These are phyloP conservation scores for Morus bassanus DNA, from an alignment of 2,797 vertebrate genomes.

Conservation along the genomic window DNA sequence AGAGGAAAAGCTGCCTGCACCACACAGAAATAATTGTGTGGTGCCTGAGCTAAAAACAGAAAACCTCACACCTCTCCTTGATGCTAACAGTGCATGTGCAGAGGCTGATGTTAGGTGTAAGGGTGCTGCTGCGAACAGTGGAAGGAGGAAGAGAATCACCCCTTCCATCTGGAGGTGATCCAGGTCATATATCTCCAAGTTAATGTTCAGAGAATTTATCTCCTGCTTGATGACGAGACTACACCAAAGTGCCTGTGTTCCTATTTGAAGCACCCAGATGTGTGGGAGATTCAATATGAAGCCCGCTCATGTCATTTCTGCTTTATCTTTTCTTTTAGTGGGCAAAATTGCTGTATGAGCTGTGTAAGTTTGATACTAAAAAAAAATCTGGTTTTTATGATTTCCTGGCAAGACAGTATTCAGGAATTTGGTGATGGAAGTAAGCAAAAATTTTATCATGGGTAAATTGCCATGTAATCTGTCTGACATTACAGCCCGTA, in stretches of 20 bases:
- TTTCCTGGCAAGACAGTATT: neutral
- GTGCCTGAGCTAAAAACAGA: neutral
- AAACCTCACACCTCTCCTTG: accelerated
- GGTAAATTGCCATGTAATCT: neutral
- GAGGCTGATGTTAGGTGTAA: neutral
- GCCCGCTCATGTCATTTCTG: neutral
- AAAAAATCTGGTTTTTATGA: neutral
- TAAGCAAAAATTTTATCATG: neutral
- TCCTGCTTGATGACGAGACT: neutral
- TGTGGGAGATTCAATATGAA: neutral
- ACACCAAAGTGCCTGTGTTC: neutral
- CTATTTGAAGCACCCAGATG: neutral
- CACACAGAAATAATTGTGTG: neutral
- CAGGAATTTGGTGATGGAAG: neutral
- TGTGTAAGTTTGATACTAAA: neutral
- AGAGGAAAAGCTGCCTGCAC: neutral
- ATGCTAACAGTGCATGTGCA: neutral
- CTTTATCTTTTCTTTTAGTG: neutral
- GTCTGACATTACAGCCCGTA: neutral
- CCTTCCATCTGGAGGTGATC: neutral
- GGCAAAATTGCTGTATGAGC: neutral
- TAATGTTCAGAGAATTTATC: neutral
- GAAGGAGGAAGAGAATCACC: neutral
- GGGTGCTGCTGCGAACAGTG: neutral
- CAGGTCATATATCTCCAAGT: neutral